phyloP scores from a whole-genome alignment of 1,140 invertebrate species.

The Agraylea sexmaculata region DNA sequence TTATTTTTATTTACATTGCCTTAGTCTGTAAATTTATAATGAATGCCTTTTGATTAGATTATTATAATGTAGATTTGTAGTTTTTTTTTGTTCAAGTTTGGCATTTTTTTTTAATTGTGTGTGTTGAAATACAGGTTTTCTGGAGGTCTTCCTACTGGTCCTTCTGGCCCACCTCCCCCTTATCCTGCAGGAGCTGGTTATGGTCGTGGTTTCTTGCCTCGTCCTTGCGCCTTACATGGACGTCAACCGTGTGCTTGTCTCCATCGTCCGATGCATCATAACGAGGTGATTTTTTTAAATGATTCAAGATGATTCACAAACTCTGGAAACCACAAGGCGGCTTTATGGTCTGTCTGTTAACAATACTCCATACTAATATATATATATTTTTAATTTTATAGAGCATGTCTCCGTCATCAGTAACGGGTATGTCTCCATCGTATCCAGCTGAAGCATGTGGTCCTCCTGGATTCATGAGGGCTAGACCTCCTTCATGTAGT shows the following conservation, averaged over 20 bases:
- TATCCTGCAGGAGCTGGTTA: constrained; percentile 19
- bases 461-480: constrained; percentile 28
- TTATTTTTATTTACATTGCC: too few relatives aligned
- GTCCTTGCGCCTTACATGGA: constrained; percentile 50
- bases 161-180: constrained; percentile 17
- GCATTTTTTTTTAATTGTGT: not conserved
- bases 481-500: constrained; percentile 32
- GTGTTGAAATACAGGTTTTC: constrained; percentile 18
- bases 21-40: too few relatives aligned
- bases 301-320: too few relatives aligned
- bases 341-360: too few relatives aligned
- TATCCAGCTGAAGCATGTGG: constrained; percentile 40
- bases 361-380: too few relatives aligned
- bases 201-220: constrained; percentile 26
- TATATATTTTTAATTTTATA: constrained; percentile 22
- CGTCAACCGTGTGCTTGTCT: constrained; percentile 49
- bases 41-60: too few relatives aligned
- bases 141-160: constrained; percentile 18
- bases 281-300: constrained; percentile 13
- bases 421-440: constrained; percentile 50
- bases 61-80: not conserved
- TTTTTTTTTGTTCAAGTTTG: not conserved
- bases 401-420: constrained; percentile 48
- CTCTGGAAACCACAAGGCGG: too few relatives aligned
- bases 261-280: constrained; percentile 22